Conservation (phyloP, 1,140 invertebrate genomes). For the Neomicropteryx cornuta region DNA sequence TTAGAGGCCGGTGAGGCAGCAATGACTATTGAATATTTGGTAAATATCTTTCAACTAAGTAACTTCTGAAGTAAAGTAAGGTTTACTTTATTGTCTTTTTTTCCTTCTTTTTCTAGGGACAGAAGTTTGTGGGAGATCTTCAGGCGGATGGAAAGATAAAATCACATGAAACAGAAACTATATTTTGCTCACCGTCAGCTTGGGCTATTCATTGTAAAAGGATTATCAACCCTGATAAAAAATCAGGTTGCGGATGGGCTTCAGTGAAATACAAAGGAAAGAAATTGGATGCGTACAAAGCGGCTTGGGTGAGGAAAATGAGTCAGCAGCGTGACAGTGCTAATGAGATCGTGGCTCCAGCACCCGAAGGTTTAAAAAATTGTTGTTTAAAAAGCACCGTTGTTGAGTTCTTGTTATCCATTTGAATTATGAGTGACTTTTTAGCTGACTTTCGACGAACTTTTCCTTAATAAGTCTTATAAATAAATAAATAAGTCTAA, state of each 20-base stretch:
- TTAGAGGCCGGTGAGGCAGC: conserved; percentile 67
- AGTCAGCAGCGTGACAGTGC: conserved; percentile 48
- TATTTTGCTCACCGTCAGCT: conserved; percentile 82
- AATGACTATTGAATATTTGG: conserved; percentile 83
- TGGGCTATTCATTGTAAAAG: conserved; percentile 88
- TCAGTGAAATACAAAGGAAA: conserved; percentile 73
- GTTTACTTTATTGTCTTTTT: conserved; percentile 8
- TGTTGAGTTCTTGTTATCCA: not conserved
- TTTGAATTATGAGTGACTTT: too few species aligned
- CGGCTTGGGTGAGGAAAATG: conserved; percentile 66
- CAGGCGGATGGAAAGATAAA: conserved; percentile 78
- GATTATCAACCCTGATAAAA: conserved; percentile 83
- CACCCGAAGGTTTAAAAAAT: too few species aligned
- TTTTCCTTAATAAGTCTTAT: too few species aligned
- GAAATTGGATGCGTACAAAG: conserved; percentile 80
- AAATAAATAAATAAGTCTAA: too few species aligned
- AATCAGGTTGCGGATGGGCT: conserved; percentile 86
- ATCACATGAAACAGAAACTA: conserved; percentile 75
- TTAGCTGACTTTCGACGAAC: too few species aligned
- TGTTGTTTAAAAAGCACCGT: not conserved
- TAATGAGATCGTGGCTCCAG: conserved; percentile 24
- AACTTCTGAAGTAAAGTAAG: not conserved
- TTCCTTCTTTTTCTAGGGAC: conserved; percentile 48
- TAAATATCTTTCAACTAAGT: conserved; percentile 36
- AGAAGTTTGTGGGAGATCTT: conserved; percentile 81